Conservation (phyloP, 2,113 vertebrate species). For the Hippolais icterina region DNA sequence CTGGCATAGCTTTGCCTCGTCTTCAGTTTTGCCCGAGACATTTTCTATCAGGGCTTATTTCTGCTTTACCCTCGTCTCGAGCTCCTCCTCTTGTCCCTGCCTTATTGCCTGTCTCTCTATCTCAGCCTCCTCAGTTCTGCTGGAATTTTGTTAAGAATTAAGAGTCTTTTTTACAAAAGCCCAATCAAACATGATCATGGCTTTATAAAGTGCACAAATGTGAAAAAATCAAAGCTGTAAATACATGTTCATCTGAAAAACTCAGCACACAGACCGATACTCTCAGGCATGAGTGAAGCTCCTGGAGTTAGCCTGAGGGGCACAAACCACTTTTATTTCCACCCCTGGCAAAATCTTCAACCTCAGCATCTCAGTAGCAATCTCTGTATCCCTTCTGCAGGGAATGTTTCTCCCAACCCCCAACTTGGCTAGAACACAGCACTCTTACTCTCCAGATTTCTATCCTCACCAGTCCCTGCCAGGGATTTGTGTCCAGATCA, state of each 20-base stretch:
- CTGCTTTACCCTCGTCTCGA: background rate
- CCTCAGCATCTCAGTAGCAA: background rate
- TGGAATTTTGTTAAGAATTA: slow-evolving; percentile 1
- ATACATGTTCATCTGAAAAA: background rate
- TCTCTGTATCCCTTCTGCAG: background rate
- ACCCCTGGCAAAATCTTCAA: background rate
- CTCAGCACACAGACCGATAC: background rate
- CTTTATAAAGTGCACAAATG: background rate
- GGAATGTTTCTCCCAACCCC: background rate
- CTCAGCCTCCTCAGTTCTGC: background rate
- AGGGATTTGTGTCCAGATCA: slow-evolving; percentile 29
- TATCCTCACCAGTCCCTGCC: background rate
- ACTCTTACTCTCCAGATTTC: background rate
- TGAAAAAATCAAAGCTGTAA: slow-evolving; percentile 15
- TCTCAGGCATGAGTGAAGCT: background rate
- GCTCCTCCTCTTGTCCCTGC: background rate
- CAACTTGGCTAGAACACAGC: background rate
- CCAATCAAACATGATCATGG: background rate
- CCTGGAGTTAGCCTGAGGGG: background rate
- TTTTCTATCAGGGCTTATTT: background rate
- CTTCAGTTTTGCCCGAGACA: background rate
- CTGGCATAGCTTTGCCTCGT: background rate
- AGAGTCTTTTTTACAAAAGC: background rate
- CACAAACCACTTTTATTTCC: background rate
- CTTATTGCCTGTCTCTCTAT: background rate